phyloP scores from a whole-genome alignment of 37 sponge, comb jelly and placozoan genomes.

The Axinella damicornis region DNA sequence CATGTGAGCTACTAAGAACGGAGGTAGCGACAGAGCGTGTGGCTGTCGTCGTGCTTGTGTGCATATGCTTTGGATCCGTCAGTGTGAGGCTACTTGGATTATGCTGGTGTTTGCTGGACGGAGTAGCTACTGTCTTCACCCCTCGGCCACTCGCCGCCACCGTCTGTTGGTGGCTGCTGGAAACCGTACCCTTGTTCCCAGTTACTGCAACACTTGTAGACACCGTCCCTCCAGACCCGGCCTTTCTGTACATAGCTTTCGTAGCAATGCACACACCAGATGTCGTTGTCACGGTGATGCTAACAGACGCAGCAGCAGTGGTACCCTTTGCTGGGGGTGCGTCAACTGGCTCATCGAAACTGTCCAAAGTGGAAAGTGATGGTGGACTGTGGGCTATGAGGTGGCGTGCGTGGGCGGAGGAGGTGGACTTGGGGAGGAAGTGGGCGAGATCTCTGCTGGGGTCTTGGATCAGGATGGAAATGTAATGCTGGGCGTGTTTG shows the following conservation, averaged over 20 bases:
- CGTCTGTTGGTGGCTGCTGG: background rate
- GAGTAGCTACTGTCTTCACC: background rate
- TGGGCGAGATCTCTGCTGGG: conserved; percentile 49
- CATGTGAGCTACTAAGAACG: background rate
- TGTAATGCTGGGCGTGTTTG: conserved; percentile 66
- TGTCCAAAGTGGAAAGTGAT: conserved; percentile 7
- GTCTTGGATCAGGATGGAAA: conserved; percentile 47
- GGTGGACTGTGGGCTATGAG: conserved; percentile 4
- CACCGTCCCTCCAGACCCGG: too few relatives aligned
- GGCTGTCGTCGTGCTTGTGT: background rate
- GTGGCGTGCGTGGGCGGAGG: conserved; percentile 3
- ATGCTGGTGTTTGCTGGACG: too few relatives aligned
- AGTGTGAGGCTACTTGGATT: background rate
- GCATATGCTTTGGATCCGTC: background rate
- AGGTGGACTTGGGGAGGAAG: background rate
- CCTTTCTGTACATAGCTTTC: background rate
- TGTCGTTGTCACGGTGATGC: background rate
- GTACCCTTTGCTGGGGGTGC: conserved; percentile 27
- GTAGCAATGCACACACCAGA: background rate
- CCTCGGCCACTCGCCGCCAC: background rate
- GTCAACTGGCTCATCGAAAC: conserved; percentile 1
- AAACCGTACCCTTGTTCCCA: background rate
- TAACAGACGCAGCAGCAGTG: background rate
- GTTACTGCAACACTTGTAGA: background rate
- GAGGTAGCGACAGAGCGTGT: background rate